Base-by-base conservation (phyloP, 1,140 invertebrate genomes). In the Limonius californicus region DNA sequence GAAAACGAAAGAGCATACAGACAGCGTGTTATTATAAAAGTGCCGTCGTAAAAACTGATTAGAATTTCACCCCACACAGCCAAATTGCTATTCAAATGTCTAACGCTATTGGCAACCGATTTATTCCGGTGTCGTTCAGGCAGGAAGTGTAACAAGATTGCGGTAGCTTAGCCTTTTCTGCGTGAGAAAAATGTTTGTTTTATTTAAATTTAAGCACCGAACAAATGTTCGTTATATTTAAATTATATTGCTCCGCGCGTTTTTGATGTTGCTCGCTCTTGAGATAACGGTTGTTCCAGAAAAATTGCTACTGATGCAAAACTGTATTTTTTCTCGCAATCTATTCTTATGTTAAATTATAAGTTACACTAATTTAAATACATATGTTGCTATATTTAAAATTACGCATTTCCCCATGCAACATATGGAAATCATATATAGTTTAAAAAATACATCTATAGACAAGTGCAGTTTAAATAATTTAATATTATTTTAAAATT, bases 51-150 rank as follows among this genome's bases (percentile, higher is more conserved):
- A 74, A 74, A 72, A 68, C 72, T 74, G 72, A 74, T 74, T 74
- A 74, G 72, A 74, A 74, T 74, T 73, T 71, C 68, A 70, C 70
- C 70, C 69, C 69, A 70, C 39, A 50, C 45, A 30, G 69, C 72
- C 67, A 74, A 74, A 74, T 74, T 73, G 72, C 71, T 74, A 74
- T 74, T 74, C 72, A 74, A 74, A 74, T 74, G 72, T 73, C 62
- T 68, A 67, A 66, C 68, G 71, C 70, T 74, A 74, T 74, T 74
- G 72, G 72, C 72, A 72, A 74, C 65, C 72, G 72, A 74, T 74
- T 74, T 74, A 71, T 74, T 74, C 71, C 63, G 70, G 67, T 72
- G 71, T 69, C 71, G 72, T 71, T 69, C 54, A 55, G 64, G 27
- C 56, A 61, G 54, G 62, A 63, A 60, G 60, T 65, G 63, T 71